Evolutionary conservation across 2,113 vertebrate species (phyloP).

Genomic region (Natator depressus): DNA sequence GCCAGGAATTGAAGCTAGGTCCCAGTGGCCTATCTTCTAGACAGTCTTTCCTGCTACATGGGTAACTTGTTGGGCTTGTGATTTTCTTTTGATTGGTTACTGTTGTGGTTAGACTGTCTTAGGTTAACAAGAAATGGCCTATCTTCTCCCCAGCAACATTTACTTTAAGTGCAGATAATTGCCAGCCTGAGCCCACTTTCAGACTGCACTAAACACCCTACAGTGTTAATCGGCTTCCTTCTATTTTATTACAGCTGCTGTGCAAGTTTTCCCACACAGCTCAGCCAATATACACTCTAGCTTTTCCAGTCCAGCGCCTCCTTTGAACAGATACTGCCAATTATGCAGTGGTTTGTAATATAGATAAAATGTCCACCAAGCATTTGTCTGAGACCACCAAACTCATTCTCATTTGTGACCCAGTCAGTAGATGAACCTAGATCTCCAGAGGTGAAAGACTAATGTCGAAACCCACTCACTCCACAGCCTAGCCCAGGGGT

Average conservation of each 20-base stretch:
- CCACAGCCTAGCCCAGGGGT: neutral
- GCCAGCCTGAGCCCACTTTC: neutral
- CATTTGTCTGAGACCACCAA: slow-evolving; percentile 51
- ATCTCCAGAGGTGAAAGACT: slow-evolving; percentile 60
- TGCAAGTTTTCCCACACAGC: slow-evolving; percentile 66
- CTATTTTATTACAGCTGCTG: slow-evolving; percentile 67
- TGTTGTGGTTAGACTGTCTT: neutral
- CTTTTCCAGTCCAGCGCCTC: slow-evolving; percentile 49
- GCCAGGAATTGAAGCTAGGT: neutral
- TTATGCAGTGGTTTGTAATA: slow-evolving; percentile 40
- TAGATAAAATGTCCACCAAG: slow-evolving; percentile 42
- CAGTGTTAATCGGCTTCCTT: slow-evolving; percentile 56
- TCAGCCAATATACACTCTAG: slow-evolving; percentile 52
- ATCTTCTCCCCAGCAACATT: neutral
- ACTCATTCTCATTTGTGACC: slow-evolving; percentile 50
- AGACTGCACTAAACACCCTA: neutral
- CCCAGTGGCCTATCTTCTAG: neutral
- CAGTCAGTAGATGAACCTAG: slow-evolving; percentile 39
- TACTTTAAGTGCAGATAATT: slow-evolving; percentile 21
- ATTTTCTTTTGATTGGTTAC: neutral
- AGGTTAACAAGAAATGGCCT: neutral
- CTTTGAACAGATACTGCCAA: slow-evolving; percentile 16
- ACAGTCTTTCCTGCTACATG: neutral
- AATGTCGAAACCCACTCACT: slow-evolving; percentile 55
- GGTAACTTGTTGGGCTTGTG: neutral